Evolutionary conservation across 2,797 vertebrate species (phyloP), one percentile per base, ranked within the genome.

Genomic region (Hoplostethus atlanticus): DNA sequence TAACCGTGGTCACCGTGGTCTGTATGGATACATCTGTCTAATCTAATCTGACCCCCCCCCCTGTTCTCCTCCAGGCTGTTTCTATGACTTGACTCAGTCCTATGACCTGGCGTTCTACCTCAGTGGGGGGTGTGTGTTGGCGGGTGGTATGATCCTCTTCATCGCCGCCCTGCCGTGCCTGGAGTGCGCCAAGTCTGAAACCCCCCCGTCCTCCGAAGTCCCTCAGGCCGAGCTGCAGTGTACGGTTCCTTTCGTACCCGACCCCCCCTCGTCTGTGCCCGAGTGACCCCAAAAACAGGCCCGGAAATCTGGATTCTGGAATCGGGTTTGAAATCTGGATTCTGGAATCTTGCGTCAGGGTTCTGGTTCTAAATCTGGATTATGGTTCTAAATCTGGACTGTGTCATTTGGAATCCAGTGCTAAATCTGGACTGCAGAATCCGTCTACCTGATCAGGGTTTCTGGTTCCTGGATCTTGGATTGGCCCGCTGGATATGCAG

Each of bases 41-140:
- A 21, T 21, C 21, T 21, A 21, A 21, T 21, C 21, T 21, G 21
- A 21, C 21, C 34, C 6, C 34, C 34, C 6, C 42, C 42, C 2
- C 13, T 44, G 34, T 64, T 50, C 30, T 59, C n/a, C 75, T 75
- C 3, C 87, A 97, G 96, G 96, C 53, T 97, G 95, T 93, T 95
- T 96, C 93, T 96, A 95, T 0, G 96, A 97, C 91, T 95, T 94
- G 94, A 95, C 96, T 0, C 91, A 94, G 80, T 95, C 95, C n/a
- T 97, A 96, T 1, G 84, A 96, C 71, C 83, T 93, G 6, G 96
- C 96, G 0, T 97, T 97, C 90, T 96, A 94, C 83, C 96, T 96
- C 84, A 96, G 96, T 68, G 96, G 96, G 73, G 79, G 87, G 21
- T 96, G 95, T 10, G 95, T 97, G 71, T 76, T 96, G 31, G 63